A percentile compares a stretch with the other conserved stretches of the same genome.
Conservation (phyloP, 1,140 invertebrate genomes). For the silkworm (Bombyx mori) region ASM3026992v2 NC_085129.1:6621001-6621500, state of each 20-base stretch:
- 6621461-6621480: conserved; percentile 51
- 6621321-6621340: conserved; percentile 70
- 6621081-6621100: no score
- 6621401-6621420: conserved; percentile 62
- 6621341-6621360: conserved; percentile 71
- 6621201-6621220: conserved; percentile 53
- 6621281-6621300: conserved; percentile 64
- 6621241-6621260: conserved; percentile 63
- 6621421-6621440: conserved; percentile 47
- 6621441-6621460: conserved; percentile 62
- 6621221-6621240: conserved; percentile 52
- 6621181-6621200: conserved; percentile 61
- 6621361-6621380: conserved; percentile 69
- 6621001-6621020: no score
- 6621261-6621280: conserved; percentile 59
- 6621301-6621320: conserved; percentile 66
- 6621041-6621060: no score
- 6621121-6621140: conserved; percentile 15
- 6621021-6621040: no score
- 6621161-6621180: conserved; percentile 56
- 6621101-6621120: conserved; percentile 19
- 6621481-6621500: conserved; percentile 58
- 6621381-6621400: conserved; percentile 69
- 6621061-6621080: no score
- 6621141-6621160: background rate